These are phyloP conservation scores for Sebastes melanostomus DNA, from an alignment of 2,797 vertebrate genomes.

Conservation along the genomic window DNA sequence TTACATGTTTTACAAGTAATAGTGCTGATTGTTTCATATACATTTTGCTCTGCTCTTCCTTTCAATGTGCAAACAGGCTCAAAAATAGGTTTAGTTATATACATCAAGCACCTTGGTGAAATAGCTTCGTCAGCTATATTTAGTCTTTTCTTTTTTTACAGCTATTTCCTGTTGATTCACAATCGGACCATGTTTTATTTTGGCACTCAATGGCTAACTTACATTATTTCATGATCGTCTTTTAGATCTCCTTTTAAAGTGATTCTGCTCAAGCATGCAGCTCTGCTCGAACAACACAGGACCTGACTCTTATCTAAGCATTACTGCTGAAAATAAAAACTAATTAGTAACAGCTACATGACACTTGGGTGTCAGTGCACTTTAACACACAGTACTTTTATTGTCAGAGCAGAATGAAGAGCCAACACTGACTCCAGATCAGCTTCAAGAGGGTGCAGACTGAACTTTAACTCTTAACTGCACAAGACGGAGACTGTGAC, in stretches of 20 bases:
- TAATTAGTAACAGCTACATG: background rate
- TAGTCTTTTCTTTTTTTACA: conserved; percentile 14
- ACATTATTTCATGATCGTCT: background rate
- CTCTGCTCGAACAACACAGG: conserved; percentile 8
- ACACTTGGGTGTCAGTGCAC: conserved; percentile 16
- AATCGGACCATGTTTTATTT: conserved; percentile 49
- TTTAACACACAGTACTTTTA: background rate
- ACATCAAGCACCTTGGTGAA: conserved; percentile 75
- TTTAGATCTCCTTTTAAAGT: background rate
- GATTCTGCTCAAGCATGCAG: conserved; percentile 35
- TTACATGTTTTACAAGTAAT: conserved; percentile 28
- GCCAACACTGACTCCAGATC: conserved; percentile 12
- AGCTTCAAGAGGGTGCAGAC: conserved; percentile 14
- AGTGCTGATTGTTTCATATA: conserved; percentile 54
- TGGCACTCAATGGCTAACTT: conserved; percentile 65
- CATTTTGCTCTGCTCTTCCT: conserved; percentile 59
- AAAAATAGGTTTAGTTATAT: conserved; percentile 68
- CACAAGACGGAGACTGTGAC: background rate
- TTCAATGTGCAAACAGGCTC: conserved; percentile 70
- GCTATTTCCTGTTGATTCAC: conserved; percentile 43
- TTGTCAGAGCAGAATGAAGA: conserved; percentile 4
- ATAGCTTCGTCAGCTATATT: conserved; percentile 53
- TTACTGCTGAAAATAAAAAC: conserved; percentile 31
- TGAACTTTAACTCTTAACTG: background rate
- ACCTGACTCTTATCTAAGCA: conserved; percentile 11